These are phyloP conservation scores for Benthochromis sp. DNA, from an alignment of 2,113 vertebrate genomes.

Conservation along the genomic window DNA sequence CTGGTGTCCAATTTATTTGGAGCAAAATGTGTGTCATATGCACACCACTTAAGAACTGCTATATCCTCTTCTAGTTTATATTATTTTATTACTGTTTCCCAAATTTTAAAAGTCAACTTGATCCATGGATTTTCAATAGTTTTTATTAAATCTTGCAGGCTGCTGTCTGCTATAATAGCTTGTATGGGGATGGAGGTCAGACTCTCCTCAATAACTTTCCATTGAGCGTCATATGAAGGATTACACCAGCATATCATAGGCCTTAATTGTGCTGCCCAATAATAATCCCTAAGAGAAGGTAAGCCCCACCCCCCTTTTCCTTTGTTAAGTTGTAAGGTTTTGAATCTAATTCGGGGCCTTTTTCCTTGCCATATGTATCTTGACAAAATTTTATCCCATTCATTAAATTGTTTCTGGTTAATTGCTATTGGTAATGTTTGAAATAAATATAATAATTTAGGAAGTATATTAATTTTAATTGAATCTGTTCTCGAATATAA, in stretches of 20 bases:
- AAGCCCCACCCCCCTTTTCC: accelerated
- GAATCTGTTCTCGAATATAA: not conserved
- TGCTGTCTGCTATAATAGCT: not conserved
- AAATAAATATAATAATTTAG: not conserved
- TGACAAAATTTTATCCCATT: not conserved
- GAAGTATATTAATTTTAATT: not conserved
- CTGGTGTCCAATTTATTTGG: no score
- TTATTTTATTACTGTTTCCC: no score
- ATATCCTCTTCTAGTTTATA: accelerated
- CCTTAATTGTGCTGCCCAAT: not conserved
- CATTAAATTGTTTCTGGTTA: not conserved
- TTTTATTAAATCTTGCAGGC: not conserved
- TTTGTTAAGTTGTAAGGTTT: not conserved
- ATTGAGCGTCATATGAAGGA: accelerated
- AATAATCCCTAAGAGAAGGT: not conserved
- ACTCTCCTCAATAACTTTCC: accelerated
- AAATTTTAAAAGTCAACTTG: no score
- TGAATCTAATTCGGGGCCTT: not conserved
- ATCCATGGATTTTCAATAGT: not conserved
- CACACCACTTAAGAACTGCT: accelerated
- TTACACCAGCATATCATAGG: not conserved
- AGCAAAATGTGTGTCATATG: accelerated
- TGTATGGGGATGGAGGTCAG: not conserved
- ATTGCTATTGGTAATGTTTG: not conserved
- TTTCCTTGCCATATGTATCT: not conserved